These are phyloP conservation scores for Zelleria hepariella DNA, from an alignment of 2,888 invertebrate genomes.

Conservation along the genomic window DNA sequence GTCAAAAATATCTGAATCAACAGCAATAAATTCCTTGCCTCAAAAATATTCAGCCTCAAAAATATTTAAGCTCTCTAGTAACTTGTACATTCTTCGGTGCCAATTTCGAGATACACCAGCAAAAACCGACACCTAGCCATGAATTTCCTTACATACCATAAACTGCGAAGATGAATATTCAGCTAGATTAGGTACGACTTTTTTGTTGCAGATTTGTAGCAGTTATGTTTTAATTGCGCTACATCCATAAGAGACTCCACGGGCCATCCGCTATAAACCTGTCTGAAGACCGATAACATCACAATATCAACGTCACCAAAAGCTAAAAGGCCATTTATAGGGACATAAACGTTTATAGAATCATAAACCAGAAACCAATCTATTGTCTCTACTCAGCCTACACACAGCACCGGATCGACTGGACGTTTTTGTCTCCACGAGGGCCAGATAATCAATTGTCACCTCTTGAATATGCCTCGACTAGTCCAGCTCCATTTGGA, in stretches of 20 bases:
- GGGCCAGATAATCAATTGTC: constrained; percentile 63
- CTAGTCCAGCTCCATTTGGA: constrained; percentile 54
- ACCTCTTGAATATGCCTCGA: constrained; percentile 59
- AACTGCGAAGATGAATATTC: not conserved
- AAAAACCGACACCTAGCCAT: not conserved
- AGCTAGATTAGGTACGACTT: not conserved
- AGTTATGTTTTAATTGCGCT: constrained; percentile 21
- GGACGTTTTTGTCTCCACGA: constrained; percentile 50
- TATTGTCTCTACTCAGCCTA: constrained; percentile 63
- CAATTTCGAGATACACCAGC: not conserved
- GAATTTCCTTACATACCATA: not conserved
- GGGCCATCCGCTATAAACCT: constrained; percentile 55
- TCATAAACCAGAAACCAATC: constrained; percentile 65
- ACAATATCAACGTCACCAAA: constrained; percentile 53
- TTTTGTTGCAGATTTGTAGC: not conserved
- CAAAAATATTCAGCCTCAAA: too few species aligned
- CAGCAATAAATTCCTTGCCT: too few species aligned
- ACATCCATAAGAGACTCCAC: constrained; percentile 35
- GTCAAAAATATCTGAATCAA: not conserved
- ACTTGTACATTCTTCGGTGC: not conserved
- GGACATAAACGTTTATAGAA: constrained; percentile 69
- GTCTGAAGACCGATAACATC: constrained; percentile 54
- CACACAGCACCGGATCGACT: constrained; percentile 63
- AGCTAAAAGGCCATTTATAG: constrained; percentile 65
- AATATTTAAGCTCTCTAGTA: too few species aligned